Conservation (phyloP, 2,888 invertebrate species). For the Hypercompe scribonia region DNA sequence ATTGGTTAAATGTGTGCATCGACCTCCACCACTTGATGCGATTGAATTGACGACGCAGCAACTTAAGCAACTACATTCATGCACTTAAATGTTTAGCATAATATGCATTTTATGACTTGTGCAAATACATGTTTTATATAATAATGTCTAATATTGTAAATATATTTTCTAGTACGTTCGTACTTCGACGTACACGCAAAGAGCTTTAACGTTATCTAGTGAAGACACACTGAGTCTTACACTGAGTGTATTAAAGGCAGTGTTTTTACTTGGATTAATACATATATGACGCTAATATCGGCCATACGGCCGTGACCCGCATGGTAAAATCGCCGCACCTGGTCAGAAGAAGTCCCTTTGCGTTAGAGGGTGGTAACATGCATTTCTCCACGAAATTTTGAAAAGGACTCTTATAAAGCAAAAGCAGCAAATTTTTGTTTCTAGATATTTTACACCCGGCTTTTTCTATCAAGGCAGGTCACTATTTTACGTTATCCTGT, state of each 20-base stretch:
- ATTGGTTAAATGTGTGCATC: not conserved
- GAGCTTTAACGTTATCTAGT: too few relatives aligned
- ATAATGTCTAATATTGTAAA: too few relatives aligned
- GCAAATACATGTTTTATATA: not conserved
- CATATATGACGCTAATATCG: not conserved
- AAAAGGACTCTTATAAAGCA: not conserved
- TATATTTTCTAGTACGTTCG: too few relatives aligned
- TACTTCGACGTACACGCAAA: not conserved
- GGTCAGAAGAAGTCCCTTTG: not conserved
- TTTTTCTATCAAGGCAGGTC: not conserved
- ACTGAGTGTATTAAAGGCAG: too few relatives aligned
- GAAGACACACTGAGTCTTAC: too few relatives aligned
- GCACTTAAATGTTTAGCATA: not conserved
- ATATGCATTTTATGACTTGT: not conserved
- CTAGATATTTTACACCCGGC: not conserved
- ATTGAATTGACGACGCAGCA: not conserved
- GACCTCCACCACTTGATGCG: not conserved
- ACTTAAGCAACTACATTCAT: not conserved
- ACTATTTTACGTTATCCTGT: too few relatives aligned
- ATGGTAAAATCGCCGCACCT: too few relatives aligned
- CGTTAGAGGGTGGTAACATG: not conserved
- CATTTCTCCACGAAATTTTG: not conserved
- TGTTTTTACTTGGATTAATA: too few relatives aligned
- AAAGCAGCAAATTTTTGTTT: not conserved
- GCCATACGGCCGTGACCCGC: not conserved